Base-by-base conservation (phyloP, 2,888 invertebrate species). In the Bugula neritina region DNA sequence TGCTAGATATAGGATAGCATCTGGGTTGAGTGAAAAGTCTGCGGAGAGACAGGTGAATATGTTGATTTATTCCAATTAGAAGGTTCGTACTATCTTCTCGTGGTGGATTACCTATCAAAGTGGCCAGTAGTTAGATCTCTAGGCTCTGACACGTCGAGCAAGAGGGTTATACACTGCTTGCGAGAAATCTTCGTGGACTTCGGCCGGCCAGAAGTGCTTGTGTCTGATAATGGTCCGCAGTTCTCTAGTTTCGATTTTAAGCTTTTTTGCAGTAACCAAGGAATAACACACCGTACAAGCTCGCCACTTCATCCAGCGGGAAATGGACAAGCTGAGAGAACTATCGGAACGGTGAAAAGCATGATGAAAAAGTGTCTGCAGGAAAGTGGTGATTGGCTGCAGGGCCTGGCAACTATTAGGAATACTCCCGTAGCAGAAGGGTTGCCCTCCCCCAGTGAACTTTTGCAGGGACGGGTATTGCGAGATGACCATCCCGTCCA, bases 1-100 rank as follows among this genome's bases (percentile, higher is more conserved):
- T 57, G 23, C 21, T 13, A 13, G 57, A n/a, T 57, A 57, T 57
- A 57, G 57, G 25, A 57, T 57, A n/a, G 57, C 57, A 5, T 57
- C 25, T 13, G 57, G 57, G 23, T n/a, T 57, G 25, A 57, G 57
- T 57, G 57, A 57, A 25, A 57, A 57, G 57, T 57, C 57, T 57
- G 57, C 57, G 5, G 21, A 57, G 57, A 57, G 57, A n/a, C 57
- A 57, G 57, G 57, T n/a, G n/a, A n/a, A n/a, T n/a, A n/a, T n/a
- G n/a, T n/a, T 21, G 57, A 57, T 57, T n/a, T 57, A 3, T 57
- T 57, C n/a, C 10, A 57, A 5, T 5, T 57, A 57, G n/a, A 5
- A 13, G 57, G 57, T 21, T 13, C 5, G 27, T 21, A 5, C 5
- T 57, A 57, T 57, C 27, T 57, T 57, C 3, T 57, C 10, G n/a